A percentile compares a stretch with the other conserved stretches of the same genome.
phyloP scores from a whole-genome alignment of 2,888 invertebrate species.

The Drosophila cognata region DNA sequence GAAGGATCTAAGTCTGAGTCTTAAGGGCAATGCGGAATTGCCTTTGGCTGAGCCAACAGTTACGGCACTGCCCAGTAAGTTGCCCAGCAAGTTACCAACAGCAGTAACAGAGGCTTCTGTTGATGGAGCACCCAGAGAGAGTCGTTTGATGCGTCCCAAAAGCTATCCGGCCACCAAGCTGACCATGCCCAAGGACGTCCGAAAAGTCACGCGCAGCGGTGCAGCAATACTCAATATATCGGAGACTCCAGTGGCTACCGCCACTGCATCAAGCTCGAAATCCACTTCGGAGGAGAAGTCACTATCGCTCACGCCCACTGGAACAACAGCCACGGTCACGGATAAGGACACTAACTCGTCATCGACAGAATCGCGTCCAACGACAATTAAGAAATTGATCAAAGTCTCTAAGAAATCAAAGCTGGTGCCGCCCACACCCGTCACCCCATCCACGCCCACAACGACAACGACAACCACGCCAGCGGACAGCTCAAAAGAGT shows the following conservation, averaged over 20 bases:
- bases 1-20: conserved; percentile 81
- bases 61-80: conserved; percentile 41
- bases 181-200: conserved; percentile 83
- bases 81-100: conserved; percentile 55
- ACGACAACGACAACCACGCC: conserved; percentile 57
- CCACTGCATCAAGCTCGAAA: conserved; percentile 45
- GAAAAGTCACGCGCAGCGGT: conserved; percentile 75
- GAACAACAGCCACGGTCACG: conserved; percentile 37
- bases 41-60: conserved; percentile 23
- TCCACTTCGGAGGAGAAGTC: conserved; percentile 75
- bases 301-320: conserved; percentile 55
- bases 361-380: conserved; percentile 67
- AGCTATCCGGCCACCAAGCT: conserved; percentile 86
- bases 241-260: conserved; percentile 24
- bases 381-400: conserved; percentile 65
- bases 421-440: conserved; percentile 76
- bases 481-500: conserved; percentile 80
- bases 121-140: conserved; percentile 63
- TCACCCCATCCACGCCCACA: conserved; percentile 71
- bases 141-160: conserved; percentile 86
- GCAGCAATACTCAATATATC: conserved; percentile 64
- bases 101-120: conserved; percentile 21
- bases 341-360: conserved; percentile 65
- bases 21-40: conserved; percentile 49
- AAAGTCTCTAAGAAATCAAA: conserved; percentile 82